Conservation (phyloP, 2,797 vertebrate species). For the Mustela erminea region DNA sequence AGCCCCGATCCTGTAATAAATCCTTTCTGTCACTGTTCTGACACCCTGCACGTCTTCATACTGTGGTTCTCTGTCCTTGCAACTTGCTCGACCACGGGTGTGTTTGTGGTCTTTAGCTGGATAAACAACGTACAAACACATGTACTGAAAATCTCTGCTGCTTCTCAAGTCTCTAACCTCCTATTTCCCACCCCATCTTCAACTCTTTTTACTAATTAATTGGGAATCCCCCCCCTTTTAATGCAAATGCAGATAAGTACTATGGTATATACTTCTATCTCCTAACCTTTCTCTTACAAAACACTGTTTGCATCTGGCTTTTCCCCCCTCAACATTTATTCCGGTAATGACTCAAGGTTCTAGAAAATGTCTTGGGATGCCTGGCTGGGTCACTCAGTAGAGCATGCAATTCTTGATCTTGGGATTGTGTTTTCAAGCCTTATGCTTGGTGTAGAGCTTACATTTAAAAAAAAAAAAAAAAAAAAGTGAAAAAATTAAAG, state of each 20-base stretch:
- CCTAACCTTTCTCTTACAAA: neutral
- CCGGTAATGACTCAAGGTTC: neutral
- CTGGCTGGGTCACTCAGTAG: neutral
- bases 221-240: neutral
- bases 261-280: neutral
- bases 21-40: neutral
- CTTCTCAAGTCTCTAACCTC: neutral
- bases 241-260: neutral
- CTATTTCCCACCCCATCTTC: neutral
- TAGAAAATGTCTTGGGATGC: neutral
- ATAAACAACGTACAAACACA: rapidly evolving
- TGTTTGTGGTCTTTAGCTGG: rapidly evolving
- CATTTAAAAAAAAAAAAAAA: too few species aligned
- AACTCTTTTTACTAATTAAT: neutral
- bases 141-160: neutral
- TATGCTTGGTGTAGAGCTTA: neutral
- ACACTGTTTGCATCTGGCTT: neutral
- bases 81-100: neutral
- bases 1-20: neutral
- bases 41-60: neutral
- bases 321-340: neutral
- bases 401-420: neutral
- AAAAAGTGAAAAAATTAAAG: neutral
- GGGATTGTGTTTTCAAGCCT: neutral
- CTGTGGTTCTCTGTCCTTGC: neutral